These are phyloP conservation scores for Sitophilus oryzae DNA, from an alignment of 1,140 invertebrate species.

Conservation along the genomic window DNA sequence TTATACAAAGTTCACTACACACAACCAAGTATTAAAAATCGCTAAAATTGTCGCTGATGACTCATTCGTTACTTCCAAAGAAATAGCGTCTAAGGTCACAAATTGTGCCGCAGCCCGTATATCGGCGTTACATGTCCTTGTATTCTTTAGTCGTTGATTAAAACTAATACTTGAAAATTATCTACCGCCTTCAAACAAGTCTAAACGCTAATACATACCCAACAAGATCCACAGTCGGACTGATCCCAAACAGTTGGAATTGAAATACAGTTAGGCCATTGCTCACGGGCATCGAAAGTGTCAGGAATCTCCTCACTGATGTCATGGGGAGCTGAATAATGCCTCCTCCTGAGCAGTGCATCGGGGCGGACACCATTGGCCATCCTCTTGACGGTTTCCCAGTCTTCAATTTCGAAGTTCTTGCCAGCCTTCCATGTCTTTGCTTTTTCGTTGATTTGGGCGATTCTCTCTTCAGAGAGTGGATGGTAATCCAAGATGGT, in stretches of 20 bases:
- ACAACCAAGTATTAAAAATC: too few relatives aligned
- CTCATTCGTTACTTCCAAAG: too few relatives aligned
- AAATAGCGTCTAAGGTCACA: too few relatives aligned
- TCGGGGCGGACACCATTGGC: not conserved
- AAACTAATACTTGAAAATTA: too few relatives aligned
- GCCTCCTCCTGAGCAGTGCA: not conserved
- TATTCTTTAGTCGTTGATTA: too few relatives aligned
- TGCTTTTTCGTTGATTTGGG: constrained; percentile 11
- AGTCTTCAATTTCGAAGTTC: constrained; percentile 15
- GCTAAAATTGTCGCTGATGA: too few relatives aligned
- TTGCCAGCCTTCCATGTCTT: constrained; percentile 18
- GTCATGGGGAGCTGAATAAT: not conserved
- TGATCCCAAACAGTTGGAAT: constrained; percentile 16
- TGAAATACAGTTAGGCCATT: constrained; percentile 16
- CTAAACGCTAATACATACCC: constrained; percentile 15
- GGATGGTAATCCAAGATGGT: constrained; percentile 5
- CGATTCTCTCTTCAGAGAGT: constrained; percentile 15
- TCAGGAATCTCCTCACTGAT: constrained; percentile 9
- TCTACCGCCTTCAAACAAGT: too few relatives aligned
- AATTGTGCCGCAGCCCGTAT: too few relatives aligned
- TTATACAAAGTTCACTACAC: too few relatives aligned
- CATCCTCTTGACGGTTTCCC: constrained; percentile 8
- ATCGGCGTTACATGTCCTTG: too few relatives aligned
- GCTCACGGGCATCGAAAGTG: constrained; percentile 19
- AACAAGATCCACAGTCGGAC: constrained; percentile 15